Conservation (phyloP, 1,140 invertebrate genomes). For the Atopsyche davidsoni region DNA sequence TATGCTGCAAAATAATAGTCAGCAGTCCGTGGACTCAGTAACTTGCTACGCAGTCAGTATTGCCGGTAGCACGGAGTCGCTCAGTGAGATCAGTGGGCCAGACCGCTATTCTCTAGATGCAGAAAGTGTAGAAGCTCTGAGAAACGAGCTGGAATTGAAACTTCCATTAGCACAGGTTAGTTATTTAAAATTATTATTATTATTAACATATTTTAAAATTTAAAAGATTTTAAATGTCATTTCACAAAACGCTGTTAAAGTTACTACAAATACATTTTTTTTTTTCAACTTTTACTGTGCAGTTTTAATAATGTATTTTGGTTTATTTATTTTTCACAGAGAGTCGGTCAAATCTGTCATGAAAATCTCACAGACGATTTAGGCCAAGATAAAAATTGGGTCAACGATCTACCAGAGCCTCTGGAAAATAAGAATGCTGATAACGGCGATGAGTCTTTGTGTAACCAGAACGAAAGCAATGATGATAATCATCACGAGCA, state of each 20-base stretch:
- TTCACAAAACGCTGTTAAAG: not conserved
- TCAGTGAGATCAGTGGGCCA: slow-evolving; percentile 47
- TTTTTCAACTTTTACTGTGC: slow-evolving; percentile 1
- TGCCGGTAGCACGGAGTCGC: slow-evolving; percentile 34
- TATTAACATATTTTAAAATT: not conserved
- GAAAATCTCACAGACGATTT: slow-evolving; percentile 30
- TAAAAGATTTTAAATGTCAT: not conserved
- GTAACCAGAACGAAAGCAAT: not conserved
- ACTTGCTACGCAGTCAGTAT: slow-evolving; percentile 32
- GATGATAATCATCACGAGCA: not conserved
- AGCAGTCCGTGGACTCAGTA: not conserved
- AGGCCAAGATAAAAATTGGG: slow-evolving; percentile 22
- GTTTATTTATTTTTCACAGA: slow-evolving; percentile 14
- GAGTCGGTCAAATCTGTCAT: slow-evolving; percentile 22
- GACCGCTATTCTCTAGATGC: slow-evolving; percentile 59
- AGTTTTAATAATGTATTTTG: not conserved
- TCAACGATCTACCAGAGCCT: not conserved
- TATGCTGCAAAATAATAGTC: slow-evolving; percentile 13
- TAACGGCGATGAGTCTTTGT: too few species aligned
- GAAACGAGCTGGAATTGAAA: slow-evolving; percentile 65
- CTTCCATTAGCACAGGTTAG: slow-evolving; percentile 60
- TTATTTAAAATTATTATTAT: slow-evolving; percentile 15
- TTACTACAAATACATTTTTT: not conserved
- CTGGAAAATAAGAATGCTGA: slow-evolving; percentile 24
- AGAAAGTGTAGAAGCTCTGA: slow-evolving; percentile 61